phyloP scores from a whole-genome alignment of 1,140 invertebrate genomes.

The Phymorhynchus buccinoides region DNA sequence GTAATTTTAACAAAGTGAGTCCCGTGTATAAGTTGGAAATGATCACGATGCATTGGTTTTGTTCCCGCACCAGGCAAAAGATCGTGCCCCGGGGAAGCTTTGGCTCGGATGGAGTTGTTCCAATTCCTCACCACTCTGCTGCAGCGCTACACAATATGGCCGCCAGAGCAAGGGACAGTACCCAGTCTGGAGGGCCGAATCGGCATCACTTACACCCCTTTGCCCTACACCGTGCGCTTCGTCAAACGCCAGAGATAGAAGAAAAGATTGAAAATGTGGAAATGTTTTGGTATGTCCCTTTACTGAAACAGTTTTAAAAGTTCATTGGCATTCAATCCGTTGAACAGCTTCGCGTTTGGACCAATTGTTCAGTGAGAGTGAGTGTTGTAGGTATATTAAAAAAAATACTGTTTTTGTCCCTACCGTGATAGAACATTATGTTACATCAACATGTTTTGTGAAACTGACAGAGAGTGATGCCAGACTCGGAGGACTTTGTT shows the following conservation, averaged over 20 bases:
- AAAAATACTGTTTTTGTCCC: neutral
- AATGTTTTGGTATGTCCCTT: neutral
- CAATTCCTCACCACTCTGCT: constrained; percentile 50
- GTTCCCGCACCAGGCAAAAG: constrained; percentile 42
- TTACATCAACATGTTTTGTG: too few species aligned
- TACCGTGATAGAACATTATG: neutral
- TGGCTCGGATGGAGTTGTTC: constrained; percentile 55
- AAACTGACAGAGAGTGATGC: too few species aligned
- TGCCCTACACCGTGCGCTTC: constrained; percentile 44
- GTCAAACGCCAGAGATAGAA: constrained; percentile 12
- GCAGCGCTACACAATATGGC: constrained; percentile 74
- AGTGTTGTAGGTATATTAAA: too few species aligned
- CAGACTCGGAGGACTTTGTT: too few species aligned
- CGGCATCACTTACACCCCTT: constrained; percentile 50
- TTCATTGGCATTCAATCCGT: too few species aligned
- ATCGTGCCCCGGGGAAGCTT: constrained; percentile 49
- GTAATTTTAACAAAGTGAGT: too few species aligned
- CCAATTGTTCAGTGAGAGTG: neutral
- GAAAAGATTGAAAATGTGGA: neutral
- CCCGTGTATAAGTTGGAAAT: neutral
- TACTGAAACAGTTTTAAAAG: too few species aligned
- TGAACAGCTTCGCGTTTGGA: neutral
- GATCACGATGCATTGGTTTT: neutral
- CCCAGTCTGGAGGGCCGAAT: constrained; percentile 47
- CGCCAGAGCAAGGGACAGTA: constrained; percentile 27